Conservation (phyloP, 2,113 vertebrate genomes). For the Rhinoderma darwinii region DNA sequence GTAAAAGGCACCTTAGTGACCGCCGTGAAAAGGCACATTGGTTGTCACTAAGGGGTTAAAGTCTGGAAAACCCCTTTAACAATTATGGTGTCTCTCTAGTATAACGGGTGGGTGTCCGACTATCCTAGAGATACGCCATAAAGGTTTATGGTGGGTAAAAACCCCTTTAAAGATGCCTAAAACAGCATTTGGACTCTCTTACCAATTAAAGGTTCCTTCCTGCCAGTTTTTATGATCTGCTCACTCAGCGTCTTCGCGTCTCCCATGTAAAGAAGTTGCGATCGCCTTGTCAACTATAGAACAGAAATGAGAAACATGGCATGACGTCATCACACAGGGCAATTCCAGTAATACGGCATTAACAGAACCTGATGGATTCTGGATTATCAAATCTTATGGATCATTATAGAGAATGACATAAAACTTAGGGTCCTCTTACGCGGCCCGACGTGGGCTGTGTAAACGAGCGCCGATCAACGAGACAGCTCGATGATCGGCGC, state of each 20-base stretch:
- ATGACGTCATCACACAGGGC: too few relatives aligned
- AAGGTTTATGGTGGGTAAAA: too few relatives aligned
- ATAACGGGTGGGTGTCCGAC: background rate
- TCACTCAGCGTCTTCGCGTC: background rate
- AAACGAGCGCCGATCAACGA: too few relatives aligned
- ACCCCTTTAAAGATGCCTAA: background rate
- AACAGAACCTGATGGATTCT: background rate
- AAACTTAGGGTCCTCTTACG: too few relatives aligned
- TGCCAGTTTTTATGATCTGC: background rate
- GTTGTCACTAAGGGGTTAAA: background rate
- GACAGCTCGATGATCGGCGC: too few relatives aligned
- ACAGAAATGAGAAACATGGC: background rate
- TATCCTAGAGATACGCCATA: too few relatives aligned
- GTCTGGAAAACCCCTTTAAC: background rate
- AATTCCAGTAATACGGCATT: background rate
- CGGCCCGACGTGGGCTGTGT: too few relatives aligned
- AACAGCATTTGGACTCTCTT: background rate
- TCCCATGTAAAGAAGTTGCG: background rate
- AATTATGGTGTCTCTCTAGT: background rate
- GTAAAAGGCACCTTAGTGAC: too few relatives aligned
- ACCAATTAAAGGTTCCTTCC: constrained; percentile 6
- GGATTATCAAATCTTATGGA: background rate
- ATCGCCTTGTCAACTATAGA: background rate
- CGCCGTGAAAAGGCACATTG: too few relatives aligned
- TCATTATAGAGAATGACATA: background rate